Conservation (phyloP, 1,140 invertebrate genomes). For the Ridgeia piscesae region DNA sequence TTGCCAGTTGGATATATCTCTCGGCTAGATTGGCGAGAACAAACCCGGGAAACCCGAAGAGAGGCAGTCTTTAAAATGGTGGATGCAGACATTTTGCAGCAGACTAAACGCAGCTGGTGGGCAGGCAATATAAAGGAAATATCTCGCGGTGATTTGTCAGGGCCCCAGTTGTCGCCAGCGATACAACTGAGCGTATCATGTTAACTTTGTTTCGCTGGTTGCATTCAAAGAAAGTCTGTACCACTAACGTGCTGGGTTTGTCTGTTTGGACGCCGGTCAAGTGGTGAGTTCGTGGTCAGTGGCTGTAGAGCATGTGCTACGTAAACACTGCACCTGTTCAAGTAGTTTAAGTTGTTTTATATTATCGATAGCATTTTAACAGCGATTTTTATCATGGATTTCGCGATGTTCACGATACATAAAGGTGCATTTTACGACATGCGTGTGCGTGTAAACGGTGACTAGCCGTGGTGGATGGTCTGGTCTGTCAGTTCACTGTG, state of each 20-base stretch:
- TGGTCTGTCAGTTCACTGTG: not conserved
- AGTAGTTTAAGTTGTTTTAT: constrained; percentile 2
- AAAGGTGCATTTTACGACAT: not conserved
- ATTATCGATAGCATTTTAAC: constrained; percentile 6
- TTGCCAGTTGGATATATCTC: not conserved
- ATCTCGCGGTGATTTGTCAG: not conserved
- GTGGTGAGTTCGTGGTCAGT: not conserved
- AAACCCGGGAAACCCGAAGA: not conserved
- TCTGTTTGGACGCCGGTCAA: not conserved
- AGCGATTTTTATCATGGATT: not conserved
- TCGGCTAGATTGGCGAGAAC: not conserved
- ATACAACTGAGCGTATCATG: not conserved
- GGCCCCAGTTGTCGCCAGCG: not conserved
- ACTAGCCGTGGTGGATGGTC: not conserved
- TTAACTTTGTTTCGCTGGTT: not conserved
- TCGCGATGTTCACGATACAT: not conserved
- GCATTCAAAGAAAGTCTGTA: not conserved
- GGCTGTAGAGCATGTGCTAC: not conserved
- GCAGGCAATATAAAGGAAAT: not conserved
- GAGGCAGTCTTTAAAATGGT: constrained; percentile 1
- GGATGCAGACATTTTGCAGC: not conserved
- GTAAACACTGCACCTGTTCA: not conserved
- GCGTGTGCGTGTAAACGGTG: not conserved
- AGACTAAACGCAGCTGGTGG: not conserved
- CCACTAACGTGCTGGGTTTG: not conserved